Base-by-base conservation (phyloP, 2,797 vertebrate species). In the Choloepus didactylus region DNA sequence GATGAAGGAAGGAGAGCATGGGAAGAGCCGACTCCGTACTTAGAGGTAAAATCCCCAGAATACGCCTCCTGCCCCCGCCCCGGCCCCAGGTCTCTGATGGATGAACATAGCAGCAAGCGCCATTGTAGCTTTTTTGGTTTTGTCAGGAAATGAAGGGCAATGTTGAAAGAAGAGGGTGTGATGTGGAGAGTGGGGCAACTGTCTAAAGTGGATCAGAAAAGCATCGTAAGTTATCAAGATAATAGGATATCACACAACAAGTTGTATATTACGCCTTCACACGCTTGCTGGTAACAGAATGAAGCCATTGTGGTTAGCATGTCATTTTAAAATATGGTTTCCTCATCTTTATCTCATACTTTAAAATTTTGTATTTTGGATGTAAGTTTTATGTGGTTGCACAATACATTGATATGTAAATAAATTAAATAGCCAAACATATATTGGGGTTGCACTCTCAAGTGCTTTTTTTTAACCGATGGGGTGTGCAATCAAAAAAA, bases 401-500 rank as follows among this genome's bases (percentile, higher is more conserved):
- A 91, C 9, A 56, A n/a, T 35, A 85, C 23, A 70, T 1, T 54
- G 46, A 51, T 29, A 69, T 31, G 31, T 41, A 76, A 70, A 76
- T 76, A 94, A 91, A 64, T 44, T 49, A 92, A 72, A 62, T 2
- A 88, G 76, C 56, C 60, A 67, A 46, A 80, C 3, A 80, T 35
- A 56, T 0, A 64, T 0, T 9, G 25, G 25, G 59, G 6, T 18
- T 64, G 1, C 6, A 56, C 1, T 2, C 16, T 9, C n/a, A 82
- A 66, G 44, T 12, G 49, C 35, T 67, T 82, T 95, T 95, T 93
- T 83, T 66, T 35, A 35, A 80, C 15, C 38, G 9, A 85, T 35
- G 64, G 54, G 16, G 15, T 25, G 11, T 64, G 21, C 12, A 51
- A 38, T 72, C 10, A 29, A 41, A 87, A 75, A 51, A 18, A 44